Evolutionary conservation across 2,113 vertebrate genomes (phyloP).

Genomic region (Dasypus novemcinctus): DNA sequence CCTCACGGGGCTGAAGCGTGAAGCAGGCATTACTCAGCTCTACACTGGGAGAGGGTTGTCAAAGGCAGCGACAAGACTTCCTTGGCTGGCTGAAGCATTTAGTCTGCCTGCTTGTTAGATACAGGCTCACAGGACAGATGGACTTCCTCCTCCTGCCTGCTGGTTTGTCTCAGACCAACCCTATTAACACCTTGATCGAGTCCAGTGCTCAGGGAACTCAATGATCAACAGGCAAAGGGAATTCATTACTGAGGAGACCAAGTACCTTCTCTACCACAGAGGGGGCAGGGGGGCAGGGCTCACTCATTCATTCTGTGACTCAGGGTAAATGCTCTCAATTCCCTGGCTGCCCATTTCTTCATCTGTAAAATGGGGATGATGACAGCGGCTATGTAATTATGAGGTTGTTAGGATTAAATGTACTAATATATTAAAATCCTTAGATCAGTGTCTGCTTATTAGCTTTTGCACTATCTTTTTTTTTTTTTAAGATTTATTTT

Average conservation of each 20-base stretch:
- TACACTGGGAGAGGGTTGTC: not conserved
- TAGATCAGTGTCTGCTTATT: not conserved
- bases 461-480: not conserved
- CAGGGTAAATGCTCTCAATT: too few relatives aligned
- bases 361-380: too few relatives aligned
- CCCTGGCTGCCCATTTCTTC: too few relatives aligned
- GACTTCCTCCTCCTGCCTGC: too few relatives aligned
- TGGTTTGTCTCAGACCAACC: not conserved
- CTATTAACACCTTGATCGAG: too few relatives aligned
- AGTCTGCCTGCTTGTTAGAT: not conserved
- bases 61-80: not conserved
- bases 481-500: too few relatives aligned
- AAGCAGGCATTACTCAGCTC: not conserved
- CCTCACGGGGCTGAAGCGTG: too few relatives aligned
- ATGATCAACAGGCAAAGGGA: not conserved
- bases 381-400: not conserved
- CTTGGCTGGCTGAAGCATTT: not conserved
- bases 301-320: too few relatives aligned
- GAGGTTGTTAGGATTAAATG: not conserved
- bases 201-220: not conserved
- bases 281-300: not conserved
- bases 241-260: not conserved
- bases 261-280: not conserved
- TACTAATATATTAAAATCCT: not conserved
- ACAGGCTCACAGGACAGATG: too few relatives aligned